Evolutionary conservation across 2,113 vertebrate genomes (phyloP).

Genomic region (Pantherophis guttatus): DNA sequence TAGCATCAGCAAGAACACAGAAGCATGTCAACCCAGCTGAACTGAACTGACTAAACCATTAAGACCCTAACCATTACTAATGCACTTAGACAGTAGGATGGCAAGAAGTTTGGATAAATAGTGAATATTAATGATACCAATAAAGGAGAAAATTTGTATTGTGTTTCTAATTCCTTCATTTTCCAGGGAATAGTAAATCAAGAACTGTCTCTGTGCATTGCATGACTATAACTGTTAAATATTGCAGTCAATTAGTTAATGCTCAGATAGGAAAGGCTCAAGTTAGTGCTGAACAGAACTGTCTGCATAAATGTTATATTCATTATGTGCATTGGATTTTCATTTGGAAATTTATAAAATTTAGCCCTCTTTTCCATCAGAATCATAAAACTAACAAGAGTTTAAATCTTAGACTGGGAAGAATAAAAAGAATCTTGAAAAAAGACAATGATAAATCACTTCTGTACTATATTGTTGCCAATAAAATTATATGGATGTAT

Average conservation of each 20-base stretch:
- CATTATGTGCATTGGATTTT: background rate
- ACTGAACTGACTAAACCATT: background rate
- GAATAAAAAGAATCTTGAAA: background rate
- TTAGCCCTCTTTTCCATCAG: background rate
- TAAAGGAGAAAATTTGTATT: background rate
- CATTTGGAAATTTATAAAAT: background rate
- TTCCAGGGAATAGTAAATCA: background rate
- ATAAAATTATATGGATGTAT: background rate
- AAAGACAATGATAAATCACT: background rate
- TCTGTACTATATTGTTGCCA: background rate
- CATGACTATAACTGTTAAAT: background rate
- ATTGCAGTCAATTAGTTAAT: background rate
- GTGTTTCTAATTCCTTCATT: background rate
- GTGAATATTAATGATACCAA: background rate
- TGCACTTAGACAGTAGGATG: background rate
- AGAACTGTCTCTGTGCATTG: background rate
- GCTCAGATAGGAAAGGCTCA: background rate
- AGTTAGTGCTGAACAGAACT: background rate
- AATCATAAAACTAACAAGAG: background rate
- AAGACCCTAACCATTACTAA: constrained; percentile 2
- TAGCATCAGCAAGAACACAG: constrained; percentile 7
- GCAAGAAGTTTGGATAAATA: background rate
- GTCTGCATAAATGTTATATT: background rate
- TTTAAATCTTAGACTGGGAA: background rate
- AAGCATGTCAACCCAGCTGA: background rate